Evolutionary conservation across 2,888 invertebrate species (phyloP).

Genomic region (Tipula helvola): DNA sequence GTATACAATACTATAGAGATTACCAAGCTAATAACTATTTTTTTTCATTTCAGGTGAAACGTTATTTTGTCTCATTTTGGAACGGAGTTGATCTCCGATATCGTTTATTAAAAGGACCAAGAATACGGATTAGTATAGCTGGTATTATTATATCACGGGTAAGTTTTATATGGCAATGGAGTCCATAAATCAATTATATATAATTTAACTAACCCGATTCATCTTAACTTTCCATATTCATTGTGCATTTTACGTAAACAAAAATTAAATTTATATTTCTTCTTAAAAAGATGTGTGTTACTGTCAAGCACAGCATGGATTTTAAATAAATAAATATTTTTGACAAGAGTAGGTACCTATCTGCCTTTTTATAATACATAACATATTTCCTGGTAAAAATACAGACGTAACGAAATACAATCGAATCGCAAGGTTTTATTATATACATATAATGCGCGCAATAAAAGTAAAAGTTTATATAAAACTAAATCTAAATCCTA

Average conservation of each 20-base stretch:
- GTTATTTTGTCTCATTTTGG: slow-evolving; percentile 93
- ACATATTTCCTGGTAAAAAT: background rate
- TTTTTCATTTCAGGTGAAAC: slow-evolving; percentile 56
- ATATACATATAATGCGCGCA: background rate
- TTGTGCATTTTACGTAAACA: background rate
- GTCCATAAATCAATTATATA: background rate
- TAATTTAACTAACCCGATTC: background rate
- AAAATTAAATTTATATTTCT: background rate
- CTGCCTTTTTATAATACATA: background rate
- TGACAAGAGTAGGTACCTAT: background rate
- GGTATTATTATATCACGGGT: slow-evolving; percentile 93
- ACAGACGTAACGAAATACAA: background rate
- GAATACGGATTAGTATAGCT: slow-evolving; percentile 85
- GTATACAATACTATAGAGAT: background rate
- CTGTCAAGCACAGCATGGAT: background rate
- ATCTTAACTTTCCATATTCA: background rate
- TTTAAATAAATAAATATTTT: background rate
- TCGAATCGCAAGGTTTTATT: background rate
- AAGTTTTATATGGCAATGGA: slow-evolving; percentile 33
- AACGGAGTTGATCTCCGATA: slow-evolving; percentile 89
- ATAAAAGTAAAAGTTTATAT: background rate
- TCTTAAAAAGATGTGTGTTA: background rate
- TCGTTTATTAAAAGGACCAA: slow-evolving; percentile 80
- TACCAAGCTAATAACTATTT: background rate
- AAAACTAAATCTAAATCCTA: background rate